phyloP scores from a whole-genome alignment of 2,888 invertebrate species.

The Morpho achilles region DNA sequence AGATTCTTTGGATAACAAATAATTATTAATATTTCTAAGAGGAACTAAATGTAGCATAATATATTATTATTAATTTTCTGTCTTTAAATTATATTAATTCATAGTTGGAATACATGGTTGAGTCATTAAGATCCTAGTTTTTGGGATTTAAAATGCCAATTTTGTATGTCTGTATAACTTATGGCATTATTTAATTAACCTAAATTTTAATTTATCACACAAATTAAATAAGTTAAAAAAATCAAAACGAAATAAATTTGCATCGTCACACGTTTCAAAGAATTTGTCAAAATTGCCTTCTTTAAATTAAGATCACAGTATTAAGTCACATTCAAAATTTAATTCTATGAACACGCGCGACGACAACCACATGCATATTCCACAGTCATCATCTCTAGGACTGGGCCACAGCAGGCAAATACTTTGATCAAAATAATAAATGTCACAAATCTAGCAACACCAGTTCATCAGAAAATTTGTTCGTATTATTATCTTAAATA shows the following conservation, averaged over 20 bases:
- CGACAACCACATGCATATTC: slow-evolving; percentile 70
- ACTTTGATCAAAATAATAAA: slow-evolving; percentile 38
- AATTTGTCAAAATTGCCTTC: slow-evolving; percentile 71
- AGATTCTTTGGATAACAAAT: slow-evolving; percentile 76
- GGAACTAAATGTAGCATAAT: slow-evolving; percentile 68
- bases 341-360: slow-evolving; percentile 68
- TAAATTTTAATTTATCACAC: slow-evolving; percentile 60
- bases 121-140: slow-evolving; percentile 33
- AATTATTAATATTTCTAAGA: slow-evolving; percentile 73
- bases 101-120: slow-evolving; percentile 39
- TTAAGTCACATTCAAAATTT: slow-evolving; percentile 74
- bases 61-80: slow-evolving; percentile 41
- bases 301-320: slow-evolving; percentile 79
- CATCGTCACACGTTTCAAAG: slow-evolving; percentile 64
- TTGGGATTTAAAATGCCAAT: slow-evolving; percentile 63
- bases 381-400: slow-evolving; percentile 74
- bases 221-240: slow-evolving; percentile 65
- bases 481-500: slow-evolving; percentile 31
- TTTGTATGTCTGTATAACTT: slow-evolving; percentile 62
- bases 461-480: slow-evolving; percentile 38
- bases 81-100: slow-evolving; percentile 38
- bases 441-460: slow-evolving; percentile 53
- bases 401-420: slow-evolving; percentile 57
- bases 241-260: slow-evolving; percentile 48
- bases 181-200: slow-evolving; percentile 55